Evolutionary conservation across 2,888 invertebrate genomes (phyloP), one percentile per base, ranked within the genome.

Genomic region (Ernsta delagoae): DNA sequence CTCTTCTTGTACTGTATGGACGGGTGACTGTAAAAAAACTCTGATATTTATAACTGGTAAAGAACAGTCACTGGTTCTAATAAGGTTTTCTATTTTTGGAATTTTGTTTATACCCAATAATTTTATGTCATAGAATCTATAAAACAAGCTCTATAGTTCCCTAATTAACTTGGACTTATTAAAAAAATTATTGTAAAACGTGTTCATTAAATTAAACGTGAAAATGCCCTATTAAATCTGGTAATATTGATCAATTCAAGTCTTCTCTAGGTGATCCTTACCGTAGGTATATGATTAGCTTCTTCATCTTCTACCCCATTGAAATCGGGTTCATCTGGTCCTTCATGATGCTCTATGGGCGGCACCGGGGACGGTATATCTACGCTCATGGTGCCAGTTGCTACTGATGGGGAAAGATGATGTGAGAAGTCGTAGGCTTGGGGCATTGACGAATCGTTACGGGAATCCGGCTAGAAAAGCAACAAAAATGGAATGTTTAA

Each of bases 371-470:
- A 93, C 0, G 93, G 90, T 70, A 90, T 89, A 73, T 90, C 93
- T 41, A 91, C 77, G 75, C 89, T 92, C 60, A 88, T 83, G 1
- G 85, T 81, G 0, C 91, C 91, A 12, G 89, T 86, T 1, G 79
- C 88, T 7, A 88, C 90, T 5, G 90, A 92, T 1, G 91, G 93
- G 0, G 93, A 91, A 50, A 93, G 83, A 64, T 93, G 90, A 70
- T 92, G 92, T 4, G 93, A 93, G 83, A 94, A 93, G 74, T 93
- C 93, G 73, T 92, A 91, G 70, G 92, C 86, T 74, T 94, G 94
- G 3, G 94, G 94, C 83, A 93, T 90, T 54, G 94, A 94, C 6
- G 95, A 95, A 78, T 96, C 95, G 78, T 96, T 96, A 74, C 94
- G 94, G 0, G 90, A 78, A 74, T 95, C 94, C 36, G 91, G 88